A percentile compares a stretch with the other conserved stretches of the same genome.
phyloP scores from a whole-genome alignment of 2,888 invertebrate species.

The Acronicta psi region DNA sequence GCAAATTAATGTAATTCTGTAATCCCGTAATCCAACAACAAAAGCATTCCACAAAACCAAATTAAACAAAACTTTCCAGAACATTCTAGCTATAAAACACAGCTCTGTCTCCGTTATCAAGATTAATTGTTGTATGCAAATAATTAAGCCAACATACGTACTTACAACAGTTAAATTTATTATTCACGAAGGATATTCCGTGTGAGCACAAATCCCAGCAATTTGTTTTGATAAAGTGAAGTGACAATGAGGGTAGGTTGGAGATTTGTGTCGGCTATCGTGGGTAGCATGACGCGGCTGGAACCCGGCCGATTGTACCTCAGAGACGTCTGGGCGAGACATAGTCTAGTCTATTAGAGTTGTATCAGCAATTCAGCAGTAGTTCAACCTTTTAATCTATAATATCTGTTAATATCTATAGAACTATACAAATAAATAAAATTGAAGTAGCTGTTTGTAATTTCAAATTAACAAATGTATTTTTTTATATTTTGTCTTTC shows the following conservation, averaged over 20 bases:
- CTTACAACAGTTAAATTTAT: conserved; percentile 24
- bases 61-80: conserved; percentile 3
- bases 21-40: conserved; percentile 5
- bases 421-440: too few relatives aligned
- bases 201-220: conserved; percentile 39
- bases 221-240: conserved; percentile 57
- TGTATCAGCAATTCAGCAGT: conserved; percentile 2
- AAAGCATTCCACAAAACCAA: conserved; percentile 16
- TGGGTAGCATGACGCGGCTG: conserved; percentile 8
- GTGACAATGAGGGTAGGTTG: conserved; percentile 40
- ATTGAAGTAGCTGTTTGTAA: too few relatives aligned
- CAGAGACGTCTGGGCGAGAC: not conserved
- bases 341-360: not conserved
- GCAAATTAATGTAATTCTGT: too few relatives aligned
- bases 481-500: too few relatives aligned
- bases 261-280: conserved; percentile 38
- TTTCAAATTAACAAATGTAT: too few relatives aligned
- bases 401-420: too few relatives aligned
- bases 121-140: conserved; percentile 39
- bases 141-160: conserved; percentile 30
- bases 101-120: conserved; percentile 31
- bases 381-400: not conserved
- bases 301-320: conserved; percentile 1
- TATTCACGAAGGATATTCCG: conserved; percentile 22
- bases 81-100: conserved; percentile 19